These are phyloP conservation scores for Cephus cinctus DNA, from an alignment of 1,140 invertebrate genomes.

Conservation along the genomic window DNA sequence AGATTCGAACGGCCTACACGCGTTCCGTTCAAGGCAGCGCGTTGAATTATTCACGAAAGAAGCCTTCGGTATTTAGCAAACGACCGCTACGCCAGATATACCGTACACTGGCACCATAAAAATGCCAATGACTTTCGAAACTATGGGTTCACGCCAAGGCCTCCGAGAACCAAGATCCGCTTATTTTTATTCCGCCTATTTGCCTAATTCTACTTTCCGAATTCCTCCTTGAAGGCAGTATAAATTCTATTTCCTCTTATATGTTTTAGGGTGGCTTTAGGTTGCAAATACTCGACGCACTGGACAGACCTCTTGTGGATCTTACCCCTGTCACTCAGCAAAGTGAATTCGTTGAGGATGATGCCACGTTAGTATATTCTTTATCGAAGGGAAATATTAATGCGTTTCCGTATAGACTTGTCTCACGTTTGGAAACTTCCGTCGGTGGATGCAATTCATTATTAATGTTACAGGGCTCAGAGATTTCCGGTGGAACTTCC, in stretches of 20 bases:
- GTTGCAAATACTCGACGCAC: slow-evolving; percentile 77
- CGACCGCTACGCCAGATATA: slow-evolving; percentile 31
- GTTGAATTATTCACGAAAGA: slow-evolving; percentile 49
- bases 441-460: not conserved
- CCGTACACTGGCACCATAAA: slow-evolving; percentile 20
- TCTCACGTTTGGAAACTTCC: slow-evolving; percentile 4
- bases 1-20: slow-evolving; percentile 39
- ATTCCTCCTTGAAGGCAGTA: not conserved
- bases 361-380: slow-evolving; percentile 69
- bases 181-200: too few relatives aligned
- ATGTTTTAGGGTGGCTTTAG: slow-evolving; percentile 80
- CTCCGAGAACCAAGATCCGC: too few relatives aligned
- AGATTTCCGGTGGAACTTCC: slow-evolving; percentile 77
- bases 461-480: slow-evolving; percentile 67
- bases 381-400: not conserved
- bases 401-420: not conserved
- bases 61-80: slow-evolving; percentile 40
- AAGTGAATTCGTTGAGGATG: slow-evolving; percentile 76
- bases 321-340: slow-evolving; percentile 78
- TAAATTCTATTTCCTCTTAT: slow-evolving; percentile 11
- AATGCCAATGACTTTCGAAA: slow-evolving; percentile 38
- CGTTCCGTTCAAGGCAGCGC: slow-evolving; percentile 34
- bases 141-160: not conserved
- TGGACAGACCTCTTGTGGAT: slow-evolving; percentile 80
- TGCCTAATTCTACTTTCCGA: not conserved